Conservation (phyloP, 2,797 vertebrate species). For the Lutjanus argentimaculatus region DNA sequence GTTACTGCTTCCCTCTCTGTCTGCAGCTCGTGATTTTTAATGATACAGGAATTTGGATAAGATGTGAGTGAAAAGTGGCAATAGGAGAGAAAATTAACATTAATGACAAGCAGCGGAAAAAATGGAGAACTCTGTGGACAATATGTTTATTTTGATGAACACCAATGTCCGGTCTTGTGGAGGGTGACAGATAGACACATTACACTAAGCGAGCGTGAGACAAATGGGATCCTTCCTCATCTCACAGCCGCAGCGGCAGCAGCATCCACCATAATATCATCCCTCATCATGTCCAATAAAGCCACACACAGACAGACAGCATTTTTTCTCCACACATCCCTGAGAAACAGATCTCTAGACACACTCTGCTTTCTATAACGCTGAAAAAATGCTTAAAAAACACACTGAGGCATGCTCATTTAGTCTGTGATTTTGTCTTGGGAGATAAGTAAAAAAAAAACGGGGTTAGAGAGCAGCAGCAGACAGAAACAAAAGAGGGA, state of each 20-base stretch:
- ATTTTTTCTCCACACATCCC: conserved; percentile 70
- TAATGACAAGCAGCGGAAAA: conserved; percentile 39
- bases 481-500: conserved; percentile 69
- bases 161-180: conserved; percentile 69
- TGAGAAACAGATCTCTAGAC: conserved; percentile 68
- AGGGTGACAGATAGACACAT: conserved; percentile 82
- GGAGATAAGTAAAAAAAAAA: conserved; percentile 58
- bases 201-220: conserved; percentile 77
- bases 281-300: conserved; percentile 86
- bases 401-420: conserved; percentile 73
- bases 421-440: conserved; percentile 72
- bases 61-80: conserved; percentile 31
- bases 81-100: conserved; percentile 52
- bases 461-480: conserved; percentile 54
- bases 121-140: conserved; percentile 54
- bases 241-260: conserved; percentile 68
- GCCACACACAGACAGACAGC: conserved; percentile 80
- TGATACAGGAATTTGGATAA: conserved; percentile 48
- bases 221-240: conserved; percentile 82
- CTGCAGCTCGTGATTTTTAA: conserved; percentile 40
- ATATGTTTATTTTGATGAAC: conserved; percentile 80
- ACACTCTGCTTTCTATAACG: conserved; percentile 71
- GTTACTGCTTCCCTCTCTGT: conserved; percentile 33
- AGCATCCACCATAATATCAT: conserved; percentile 81
- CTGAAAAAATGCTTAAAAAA: conserved; percentile 80